Evolutionary conservation across 2,113 vertebrate species (phyloP).

Genomic region (Neotragus moschatus): DNA sequence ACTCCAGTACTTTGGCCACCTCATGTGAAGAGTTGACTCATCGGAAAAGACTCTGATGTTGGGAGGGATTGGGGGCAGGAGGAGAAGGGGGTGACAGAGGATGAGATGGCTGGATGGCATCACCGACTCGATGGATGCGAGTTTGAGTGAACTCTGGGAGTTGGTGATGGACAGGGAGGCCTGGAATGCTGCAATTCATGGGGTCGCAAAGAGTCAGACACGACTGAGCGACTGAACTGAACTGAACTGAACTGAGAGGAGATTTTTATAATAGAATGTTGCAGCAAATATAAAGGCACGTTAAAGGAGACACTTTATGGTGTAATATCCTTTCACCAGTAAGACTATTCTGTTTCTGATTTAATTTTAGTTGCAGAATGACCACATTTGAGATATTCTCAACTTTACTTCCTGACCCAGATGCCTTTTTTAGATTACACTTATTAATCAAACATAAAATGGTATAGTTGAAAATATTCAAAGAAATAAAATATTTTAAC

Average conservation of each 20-base stretch:
- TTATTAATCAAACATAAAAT: not conserved
- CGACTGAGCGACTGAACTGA: no score
- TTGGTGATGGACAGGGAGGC: no score
- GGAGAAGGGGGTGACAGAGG: no score
- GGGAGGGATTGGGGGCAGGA: no score
- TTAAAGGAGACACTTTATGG: not conserved
- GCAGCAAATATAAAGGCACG: not conserved
- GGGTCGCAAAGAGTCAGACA: rapidly evolving
- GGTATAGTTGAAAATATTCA: not conserved
- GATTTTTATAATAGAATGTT: not conserved
- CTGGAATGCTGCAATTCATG: no score
- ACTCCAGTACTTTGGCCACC: no score
- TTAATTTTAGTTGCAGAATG: not conserved
- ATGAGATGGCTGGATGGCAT: no score
- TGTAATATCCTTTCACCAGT: not conserved
- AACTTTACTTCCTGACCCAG: not conserved
- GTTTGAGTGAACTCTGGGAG: no score
- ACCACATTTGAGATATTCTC: not conserved
- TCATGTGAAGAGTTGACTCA: no score
- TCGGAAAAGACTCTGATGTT: no score
- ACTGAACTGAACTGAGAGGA: no score
- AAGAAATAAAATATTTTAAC: not conserved
- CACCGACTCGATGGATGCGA: no score
- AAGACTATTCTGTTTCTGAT: not conserved
- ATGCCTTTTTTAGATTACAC: not conserved